Percentiles rank a stretch among this genome's conserved stretches.
Conservation (phyloP, 2,888 invertebrate species). For the Hipparchia semele region DNA sequence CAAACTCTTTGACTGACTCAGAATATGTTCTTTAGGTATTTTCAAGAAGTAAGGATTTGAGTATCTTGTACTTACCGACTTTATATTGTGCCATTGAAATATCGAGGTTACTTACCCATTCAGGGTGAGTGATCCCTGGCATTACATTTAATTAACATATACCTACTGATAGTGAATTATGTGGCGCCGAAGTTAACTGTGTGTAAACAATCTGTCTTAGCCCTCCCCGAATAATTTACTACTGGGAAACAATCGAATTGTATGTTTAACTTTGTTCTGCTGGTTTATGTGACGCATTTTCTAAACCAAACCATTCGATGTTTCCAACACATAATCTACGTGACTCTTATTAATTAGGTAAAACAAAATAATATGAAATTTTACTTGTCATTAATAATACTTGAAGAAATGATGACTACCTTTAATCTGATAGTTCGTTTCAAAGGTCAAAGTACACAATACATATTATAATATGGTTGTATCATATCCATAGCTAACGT, state of each 20-base stretch:
- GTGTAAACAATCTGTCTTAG: constrained; percentile 19
- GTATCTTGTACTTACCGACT: not conserved
- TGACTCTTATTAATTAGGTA: not conserved
- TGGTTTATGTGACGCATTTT: constrained; percentile 17
- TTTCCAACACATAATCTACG: not conserved
- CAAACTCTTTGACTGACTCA: too few relatives aligned
- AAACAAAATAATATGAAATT: not conserved
- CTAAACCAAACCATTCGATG: not conserved
- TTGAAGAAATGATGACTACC: not conserved
- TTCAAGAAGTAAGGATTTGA: not conserved
- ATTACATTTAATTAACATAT: constrained; percentile 22
- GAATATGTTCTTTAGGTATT: too few relatives aligned
- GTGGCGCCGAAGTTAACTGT: constrained; percentile 16
- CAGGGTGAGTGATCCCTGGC: constrained; percentile 24
- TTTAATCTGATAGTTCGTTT: not conserved
- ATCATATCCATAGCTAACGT: not conserved
- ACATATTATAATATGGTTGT: not conserved
- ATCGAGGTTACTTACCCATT: constrained; percentile 25
- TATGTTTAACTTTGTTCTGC: constrained; percentile 8
- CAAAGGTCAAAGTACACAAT: not conserved
- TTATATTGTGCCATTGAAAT: constrained; percentile 2
- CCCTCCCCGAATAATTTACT: constrained; percentile 17
- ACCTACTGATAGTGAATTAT: constrained; percentile 21
- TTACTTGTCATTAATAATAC: not conserved
- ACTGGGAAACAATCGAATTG: constrained; percentile 25